These are phyloP conservation scores for Saguinus midas DNA, from an alignment of 2,113 vertebrate genomes.

Conservation along the genomic window DNA sequence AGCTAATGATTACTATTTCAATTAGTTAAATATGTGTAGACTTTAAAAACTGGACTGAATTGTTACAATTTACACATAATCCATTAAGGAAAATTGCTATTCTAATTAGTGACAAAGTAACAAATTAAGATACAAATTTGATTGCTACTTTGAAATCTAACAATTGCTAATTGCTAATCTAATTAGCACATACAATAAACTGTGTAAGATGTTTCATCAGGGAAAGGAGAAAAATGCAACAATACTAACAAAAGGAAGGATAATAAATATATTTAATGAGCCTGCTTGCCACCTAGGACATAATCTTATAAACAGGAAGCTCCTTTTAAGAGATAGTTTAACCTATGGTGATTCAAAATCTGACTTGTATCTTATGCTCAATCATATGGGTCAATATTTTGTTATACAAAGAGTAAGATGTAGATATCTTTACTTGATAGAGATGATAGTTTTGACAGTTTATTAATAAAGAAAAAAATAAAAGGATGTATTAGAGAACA, in stretches of 20 bases:
- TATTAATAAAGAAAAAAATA: slow-evolving; percentile 32
- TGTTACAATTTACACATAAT: slow-evolving; percentile 81
- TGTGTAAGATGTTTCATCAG: slow-evolving; percentile 49
- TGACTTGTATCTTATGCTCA: background rate
- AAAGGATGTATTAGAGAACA: background rate
- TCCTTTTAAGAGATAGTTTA: background rate
- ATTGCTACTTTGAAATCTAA: slow-evolving; percentile 81
- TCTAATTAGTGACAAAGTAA: slow-evolving; percentile 82
- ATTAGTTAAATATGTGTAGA: slow-evolving; percentile 78
- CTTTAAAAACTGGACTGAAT: slow-evolving; percentile 73
- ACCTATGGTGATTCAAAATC: background rate
- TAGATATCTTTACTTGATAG: background rate
- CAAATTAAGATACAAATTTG: slow-evolving; percentile 83
- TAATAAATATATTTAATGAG: background rate
- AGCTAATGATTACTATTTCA: slow-evolving; percentile 76
- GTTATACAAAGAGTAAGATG: background rate
- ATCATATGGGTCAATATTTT: background rate
- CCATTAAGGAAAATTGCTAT: slow-evolving; percentile 82
- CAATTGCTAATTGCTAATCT: slow-evolving; percentile 78
- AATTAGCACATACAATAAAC: slow-evolving; percentile 78
- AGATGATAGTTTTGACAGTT: background rate
- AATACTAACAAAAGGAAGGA: slow-evolving; percentile 48
- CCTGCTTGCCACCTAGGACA: background rate
- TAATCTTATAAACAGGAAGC: background rate
- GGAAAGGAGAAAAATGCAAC: slow-evolving; percentile 46